Evolutionary conservation across 2,888 invertebrate genomes (phyloP).

Genomic region (Drosophila phalerata): DNA sequence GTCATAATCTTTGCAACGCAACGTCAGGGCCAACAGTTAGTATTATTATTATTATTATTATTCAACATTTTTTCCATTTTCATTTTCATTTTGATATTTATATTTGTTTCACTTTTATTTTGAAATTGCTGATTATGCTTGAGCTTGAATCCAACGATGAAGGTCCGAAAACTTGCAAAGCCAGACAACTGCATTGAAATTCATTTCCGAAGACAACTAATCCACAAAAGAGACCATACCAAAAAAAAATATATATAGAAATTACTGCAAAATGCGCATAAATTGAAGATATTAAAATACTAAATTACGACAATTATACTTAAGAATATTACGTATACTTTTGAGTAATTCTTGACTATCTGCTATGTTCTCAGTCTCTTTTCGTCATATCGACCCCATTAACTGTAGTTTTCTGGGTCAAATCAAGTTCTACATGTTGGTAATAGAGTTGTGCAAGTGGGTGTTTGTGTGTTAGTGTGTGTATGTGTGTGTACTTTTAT

Average conservation of each 20-base stretch:
- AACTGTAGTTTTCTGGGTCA: slow-evolving; percentile 14
- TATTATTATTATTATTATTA: not conserved
- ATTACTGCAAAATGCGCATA: slow-evolving; percentile 5
- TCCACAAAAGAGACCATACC: not conserved
- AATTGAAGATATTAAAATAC: slow-evolving; percentile 3
- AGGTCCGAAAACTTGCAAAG: slow-evolving; percentile 25
- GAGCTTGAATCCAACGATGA: slow-evolving; percentile 27
- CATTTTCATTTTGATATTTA: not conserved
- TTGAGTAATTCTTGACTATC: not conserved
- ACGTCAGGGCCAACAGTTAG: slow-evolving; percentile 28
- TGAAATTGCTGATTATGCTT: slow-evolving; percentile 34
- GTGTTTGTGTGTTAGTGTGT: not conserved
- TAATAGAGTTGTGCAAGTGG: not conserved
- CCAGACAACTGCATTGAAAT: slow-evolving; percentile 32
- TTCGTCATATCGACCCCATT: slow-evolving; percentile 16
- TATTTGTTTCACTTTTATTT: slow-evolving; percentile 1
- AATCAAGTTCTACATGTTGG: slow-evolving; percentile 1
- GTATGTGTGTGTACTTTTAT: slow-evolving; percentile 32
- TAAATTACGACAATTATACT: not conserved
- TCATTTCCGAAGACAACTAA: slow-evolving; percentile 33
- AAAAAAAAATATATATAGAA: not conserved
- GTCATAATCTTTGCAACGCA: slow-evolving; percentile 19
- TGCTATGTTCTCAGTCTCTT: not conserved
- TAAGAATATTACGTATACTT: not conserved
- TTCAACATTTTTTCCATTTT: too few species aligned